Percentiles rank a stretch among this genome's conserved stretches.
phyloP scores from a whole-genome alignment of 2,113 vertebrate genomes.

The Anhinga anhinga region DNA sequence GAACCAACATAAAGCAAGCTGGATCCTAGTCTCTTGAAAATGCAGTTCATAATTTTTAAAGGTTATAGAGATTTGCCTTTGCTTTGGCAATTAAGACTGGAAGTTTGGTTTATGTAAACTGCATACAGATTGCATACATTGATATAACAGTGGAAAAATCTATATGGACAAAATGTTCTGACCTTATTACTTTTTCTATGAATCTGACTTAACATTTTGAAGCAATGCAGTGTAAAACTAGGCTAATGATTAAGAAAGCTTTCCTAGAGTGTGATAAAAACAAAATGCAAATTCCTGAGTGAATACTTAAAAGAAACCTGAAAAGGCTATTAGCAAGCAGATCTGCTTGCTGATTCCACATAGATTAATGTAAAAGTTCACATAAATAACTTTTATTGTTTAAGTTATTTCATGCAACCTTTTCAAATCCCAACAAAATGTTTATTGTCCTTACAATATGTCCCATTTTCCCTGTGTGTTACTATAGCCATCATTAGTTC shows the following conservation, averaged over 20 bases:
- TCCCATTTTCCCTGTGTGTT: neutral
- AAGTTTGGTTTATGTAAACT: neutral
- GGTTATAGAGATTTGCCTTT: neutral
- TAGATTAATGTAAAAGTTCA: neutral
- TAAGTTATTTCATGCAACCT: neutral
- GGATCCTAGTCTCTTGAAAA: neutral
- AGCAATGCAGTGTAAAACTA: neutral
- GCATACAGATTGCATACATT: neutral
- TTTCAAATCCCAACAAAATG: neutral
- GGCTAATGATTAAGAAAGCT: neutral
- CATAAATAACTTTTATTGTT: neutral
- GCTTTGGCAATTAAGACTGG: neutral
- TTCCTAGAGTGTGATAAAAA: neutral
- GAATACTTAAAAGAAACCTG: neutral
- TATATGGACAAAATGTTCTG: neutral
- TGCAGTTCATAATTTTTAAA: neutral
- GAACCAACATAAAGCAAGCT: neutral
- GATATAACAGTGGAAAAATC: neutral
- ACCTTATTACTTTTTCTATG: neutral
- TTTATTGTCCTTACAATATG: neutral
- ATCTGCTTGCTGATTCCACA: neutral
- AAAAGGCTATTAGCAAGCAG: neutral
- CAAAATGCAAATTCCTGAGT: neutral
- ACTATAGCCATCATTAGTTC: neutral
- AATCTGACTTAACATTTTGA: neutral